A percentile compares a stretch with the other conserved stretches of the same genome.
These are phyloP conservation scores for Lepus europaeus DNA, from an alignment of 2,113 vertebrate species.

Conservation along the genomic window DNA sequence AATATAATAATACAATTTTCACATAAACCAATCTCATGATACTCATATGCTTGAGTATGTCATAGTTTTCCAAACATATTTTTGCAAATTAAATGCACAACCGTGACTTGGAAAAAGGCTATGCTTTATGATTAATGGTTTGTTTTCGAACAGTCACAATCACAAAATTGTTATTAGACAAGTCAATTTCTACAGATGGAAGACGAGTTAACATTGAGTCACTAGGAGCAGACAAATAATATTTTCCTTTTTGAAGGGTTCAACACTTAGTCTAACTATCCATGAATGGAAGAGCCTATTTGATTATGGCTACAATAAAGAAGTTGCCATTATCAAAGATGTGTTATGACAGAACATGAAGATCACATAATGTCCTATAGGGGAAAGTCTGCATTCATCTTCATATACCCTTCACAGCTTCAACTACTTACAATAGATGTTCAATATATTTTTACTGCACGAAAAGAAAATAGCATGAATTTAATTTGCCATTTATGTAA, in stretches of 20 bases:
- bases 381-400: background rate
- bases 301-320: slow-evolving; percentile 1
- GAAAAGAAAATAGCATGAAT: slow-evolving; percentile 31
- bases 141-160: slow-evolving; percentile 12
- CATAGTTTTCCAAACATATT: background rate
- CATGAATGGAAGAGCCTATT: background rate
- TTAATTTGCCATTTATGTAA: slow-evolving; percentile 40
- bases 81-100: background rate
- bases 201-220: background rate
- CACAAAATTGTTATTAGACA: background rate
- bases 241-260: slow-evolving; percentile 39
- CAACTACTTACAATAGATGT: background rate
- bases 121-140: background rate
- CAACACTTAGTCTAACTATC: background rate
- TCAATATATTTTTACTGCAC: background rate
- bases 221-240: background rate
- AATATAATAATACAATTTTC: background rate
- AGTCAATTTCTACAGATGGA: background rate
- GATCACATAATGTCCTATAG: background rate
- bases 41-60: background rate
- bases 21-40: slow-evolving; percentile 27
- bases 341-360: slow-evolving; percentile 22
- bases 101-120: background rate
- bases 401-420: background rate
- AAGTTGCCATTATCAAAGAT: background rate